Conservation (phyloP, 2,888 invertebrate species). For the Portevinia maculata region DNA sequence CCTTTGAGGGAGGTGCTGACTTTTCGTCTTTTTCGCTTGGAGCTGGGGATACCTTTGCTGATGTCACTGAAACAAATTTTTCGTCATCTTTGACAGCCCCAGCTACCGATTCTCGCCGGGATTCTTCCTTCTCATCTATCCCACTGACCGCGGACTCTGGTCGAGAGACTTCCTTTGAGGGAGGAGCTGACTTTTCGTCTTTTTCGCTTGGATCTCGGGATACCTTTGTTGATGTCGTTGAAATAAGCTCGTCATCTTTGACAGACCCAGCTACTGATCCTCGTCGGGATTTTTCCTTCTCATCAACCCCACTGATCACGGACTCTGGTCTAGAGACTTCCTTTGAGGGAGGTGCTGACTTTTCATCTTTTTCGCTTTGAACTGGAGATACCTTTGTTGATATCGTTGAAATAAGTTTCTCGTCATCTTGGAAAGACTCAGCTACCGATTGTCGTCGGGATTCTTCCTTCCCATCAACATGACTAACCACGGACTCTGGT, state of each 20-base stretch:
- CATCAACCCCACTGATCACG: too few species aligned
- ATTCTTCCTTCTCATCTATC: not conserved
- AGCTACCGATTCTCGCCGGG: slow-evolving; percentile 36
- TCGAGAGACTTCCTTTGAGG: too few species aligned
- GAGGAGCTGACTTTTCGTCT: too few species aligned
- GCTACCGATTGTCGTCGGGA: slow-evolving; percentile 39
- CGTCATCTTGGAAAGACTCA: too few species aligned
- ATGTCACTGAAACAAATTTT: not conserved
- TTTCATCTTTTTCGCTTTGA: slow-evolving; percentile 52
- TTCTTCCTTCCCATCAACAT: slow-evolving; percentile 18
- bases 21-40: slow-evolving; percentile 72
- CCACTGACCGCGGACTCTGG: too few species aligned
- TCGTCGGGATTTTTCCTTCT: too few species aligned
- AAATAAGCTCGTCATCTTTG: too few species aligned
- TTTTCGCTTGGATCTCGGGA: too few species aligned
- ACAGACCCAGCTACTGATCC: too few species aligned
- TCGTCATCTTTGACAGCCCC: not conserved
- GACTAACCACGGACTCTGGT: slow-evolving; percentile 68
- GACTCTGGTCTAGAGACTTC: slow-evolving; percentile 70
- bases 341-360: slow-evolving; percentile 50
- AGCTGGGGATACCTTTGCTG: not conserved
- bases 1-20: slow-evolving; percentile 65
- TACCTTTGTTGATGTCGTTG: too few species aligned
- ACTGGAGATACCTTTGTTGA: slow-evolving; percentile 45
- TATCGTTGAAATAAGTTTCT: too few species aligned